Evolutionary conservation across 2,113 vertebrate genomes (phyloP).

Genomic region (Brevimyrus niger): DNA sequence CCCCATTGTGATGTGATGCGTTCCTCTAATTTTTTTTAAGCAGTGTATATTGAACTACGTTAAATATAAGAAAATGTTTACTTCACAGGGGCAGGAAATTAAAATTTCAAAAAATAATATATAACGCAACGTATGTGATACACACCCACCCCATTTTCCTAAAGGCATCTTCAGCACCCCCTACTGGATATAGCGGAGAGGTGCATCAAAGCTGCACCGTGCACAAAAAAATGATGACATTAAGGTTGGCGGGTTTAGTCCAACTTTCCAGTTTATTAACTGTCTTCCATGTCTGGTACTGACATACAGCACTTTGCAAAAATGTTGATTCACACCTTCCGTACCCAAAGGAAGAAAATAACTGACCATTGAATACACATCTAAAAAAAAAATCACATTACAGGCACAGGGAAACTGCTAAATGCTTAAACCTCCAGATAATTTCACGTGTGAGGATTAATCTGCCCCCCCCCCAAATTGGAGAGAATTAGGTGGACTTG

Average conservation of each 20-base stretch:
- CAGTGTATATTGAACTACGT: neutral
- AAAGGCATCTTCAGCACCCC: neutral
- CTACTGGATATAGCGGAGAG: neutral
- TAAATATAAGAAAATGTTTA: neutral
- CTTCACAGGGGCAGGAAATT: neutral
- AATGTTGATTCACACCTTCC: neutral
- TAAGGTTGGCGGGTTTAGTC: neutral
- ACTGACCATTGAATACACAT: neutral
- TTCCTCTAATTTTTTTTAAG: no score
- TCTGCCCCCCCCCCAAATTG: neutral
- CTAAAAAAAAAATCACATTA: slow-evolving; percentile 10
- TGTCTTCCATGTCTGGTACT: neutral
- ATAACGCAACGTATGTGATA: neutral
- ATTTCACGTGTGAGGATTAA: neutral
- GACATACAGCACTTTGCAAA: slow-evolving; percentile 6
- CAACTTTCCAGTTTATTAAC: slow-evolving; percentile 3
- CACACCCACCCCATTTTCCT: neutral
- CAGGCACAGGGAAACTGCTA: neutral
- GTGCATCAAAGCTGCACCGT: neutral
- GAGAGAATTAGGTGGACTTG: neutral
- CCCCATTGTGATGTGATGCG: no score
- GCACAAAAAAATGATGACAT: neutral
- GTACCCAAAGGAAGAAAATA: neutral
- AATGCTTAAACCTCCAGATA: neutral
- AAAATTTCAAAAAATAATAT: neutral